Evolutionary conservation across 2,888 invertebrate genomes (phyloP), one percentile per base, ranked within the genome.

Genomic region (Stenodera caucasica): DNA sequence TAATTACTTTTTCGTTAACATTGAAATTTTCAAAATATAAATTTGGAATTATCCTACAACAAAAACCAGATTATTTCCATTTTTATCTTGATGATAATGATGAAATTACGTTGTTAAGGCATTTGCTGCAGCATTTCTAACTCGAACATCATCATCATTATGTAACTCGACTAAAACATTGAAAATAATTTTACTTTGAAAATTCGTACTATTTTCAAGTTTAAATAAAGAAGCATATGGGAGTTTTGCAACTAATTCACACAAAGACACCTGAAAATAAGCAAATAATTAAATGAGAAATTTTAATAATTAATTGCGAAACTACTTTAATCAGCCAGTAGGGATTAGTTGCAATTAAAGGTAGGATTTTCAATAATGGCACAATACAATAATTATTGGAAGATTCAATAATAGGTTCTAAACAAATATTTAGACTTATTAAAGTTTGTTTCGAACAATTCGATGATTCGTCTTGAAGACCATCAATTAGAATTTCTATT

Each of bases 271-370:
- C 86, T 87, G 73, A 30, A 78, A 75, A 54, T 62, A 53, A 49
- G 54, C 32, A 50, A 55, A 55, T 49, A 32, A 50, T 53, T 18
- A 50, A 30, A 29, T 37, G 26, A 55, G 49, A n/a, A 18, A 23
- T 33, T 49, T 18, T 11, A 18, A 1, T 2, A 21, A 45, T 12
- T 30, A 49, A 61, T 52, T 52, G 6, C 26, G 35, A 55, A 49
- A 55, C 29, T 49, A 40, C 90, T 82, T 90, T 90, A 51, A 94
- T 90, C 53, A 95, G 82, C 91, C 94, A 95, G 78, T 95, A 95
- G 0, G 89, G 86, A 78, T 92, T 92, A 45, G 82, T 81, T 58
- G 87, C 86, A 1, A 92, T 82, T 26, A 81, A 79, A 9, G 90
- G 84, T 6, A 94, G 79, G 18, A 84, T 80, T 63, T 87, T 84